These are phyloP conservation scores for Apotomis capreana DNA, from an alignment of 2,888 invertebrate genomes.

Conservation along the genomic window DNA sequence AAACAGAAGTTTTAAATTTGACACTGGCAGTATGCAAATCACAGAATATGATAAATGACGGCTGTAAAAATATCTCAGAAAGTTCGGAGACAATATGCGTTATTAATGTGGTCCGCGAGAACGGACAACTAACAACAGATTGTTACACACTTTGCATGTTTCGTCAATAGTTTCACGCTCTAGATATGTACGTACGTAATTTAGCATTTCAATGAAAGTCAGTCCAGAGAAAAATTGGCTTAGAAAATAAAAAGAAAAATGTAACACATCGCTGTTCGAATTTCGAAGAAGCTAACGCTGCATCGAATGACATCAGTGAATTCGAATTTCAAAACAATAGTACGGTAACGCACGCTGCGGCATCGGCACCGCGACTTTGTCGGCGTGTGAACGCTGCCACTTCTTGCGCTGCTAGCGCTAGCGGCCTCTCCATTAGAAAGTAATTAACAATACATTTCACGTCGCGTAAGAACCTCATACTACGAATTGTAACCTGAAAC, in stretches of 20 bases:
- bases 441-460: conserved; percentile 68
- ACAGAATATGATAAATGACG: conserved; percentile 16
- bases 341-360: conserved; percentile 67
- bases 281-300: conserved; percentile 70
- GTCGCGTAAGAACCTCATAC: conserved; percentile 58
- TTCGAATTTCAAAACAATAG: conserved; percentile 75
- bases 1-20: neutral
- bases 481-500: conserved; percentile 54
- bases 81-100: conserved; percentile 43
- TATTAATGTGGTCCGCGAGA: conserved; percentile 76
- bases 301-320: conserved; percentile 70
- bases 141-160: conserved; percentile 83
- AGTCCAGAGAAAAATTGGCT: conserved; percentile 48
- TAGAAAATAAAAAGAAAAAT: conserved; percentile 34
- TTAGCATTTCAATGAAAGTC: conserved; percentile 75
- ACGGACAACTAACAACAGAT: conserved; percentile 65
- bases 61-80: conserved; percentile 29
- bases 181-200: conserved; percentile 57
- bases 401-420: conserved; percentile 63
- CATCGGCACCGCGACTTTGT: conserved; percentile 55
- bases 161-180: conserved; percentile 82
- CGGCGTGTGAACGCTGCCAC: conserved; percentile 65
- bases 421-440: conserved; percentile 70
- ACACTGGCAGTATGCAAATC: conserved; percentile 18
- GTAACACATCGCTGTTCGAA: conserved; percentile 41